Base-by-base conservation (phyloP, 2,113 vertebrate genomes). In the Phycodurus eques region DNA sequence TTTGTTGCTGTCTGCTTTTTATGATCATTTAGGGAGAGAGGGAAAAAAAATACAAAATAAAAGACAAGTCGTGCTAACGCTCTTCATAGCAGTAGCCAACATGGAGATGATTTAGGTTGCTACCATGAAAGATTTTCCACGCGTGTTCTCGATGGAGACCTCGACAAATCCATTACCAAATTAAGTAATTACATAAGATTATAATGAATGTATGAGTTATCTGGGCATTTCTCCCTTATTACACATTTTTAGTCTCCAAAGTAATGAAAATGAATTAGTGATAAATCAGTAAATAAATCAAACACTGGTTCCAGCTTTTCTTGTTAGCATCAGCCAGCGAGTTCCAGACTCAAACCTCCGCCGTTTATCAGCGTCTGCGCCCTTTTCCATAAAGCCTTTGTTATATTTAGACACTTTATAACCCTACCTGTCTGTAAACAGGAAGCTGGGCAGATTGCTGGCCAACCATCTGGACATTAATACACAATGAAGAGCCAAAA, bases 381-480 rank as follows among this genome's bases (percentile, higher is more conserved):
- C 57, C 2, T n/a, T 71, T 39, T 71, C 42, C 65, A 46, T 71
- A 27, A 75, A 73, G 68, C 71, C 54, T 49, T 43, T 71, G 70
- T 68, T 70, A 77, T 74, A 70, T 75, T 80, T 70, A 77, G 66
- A 66, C 70, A 33, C 65, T 83, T 85, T 80, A 80, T 73, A 70
- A 64, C 70, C 51, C 70, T 76, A 84, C 83, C 84, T 83, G 69
- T 61, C 69, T 75, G 81, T 83, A 85, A 87, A 86, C 83, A 85
- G 82, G 75, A 88, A 85, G 83, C 77, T 75, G 70, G 54, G 72
- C 73, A 81, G 84, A 87, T 89, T 85, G 86, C 68, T 27, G 70
- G 85, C 79, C 75, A 79, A 82, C 85, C 86, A 88, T 91, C 87
- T 88, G 82, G 87, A 87, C 87, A 85, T 88, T 83, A 90, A 88